These are phyloP conservation scores for Electrophaes corylata DNA, from an alignment of 2,888 invertebrate species.

Conservation along the genomic window DNA sequence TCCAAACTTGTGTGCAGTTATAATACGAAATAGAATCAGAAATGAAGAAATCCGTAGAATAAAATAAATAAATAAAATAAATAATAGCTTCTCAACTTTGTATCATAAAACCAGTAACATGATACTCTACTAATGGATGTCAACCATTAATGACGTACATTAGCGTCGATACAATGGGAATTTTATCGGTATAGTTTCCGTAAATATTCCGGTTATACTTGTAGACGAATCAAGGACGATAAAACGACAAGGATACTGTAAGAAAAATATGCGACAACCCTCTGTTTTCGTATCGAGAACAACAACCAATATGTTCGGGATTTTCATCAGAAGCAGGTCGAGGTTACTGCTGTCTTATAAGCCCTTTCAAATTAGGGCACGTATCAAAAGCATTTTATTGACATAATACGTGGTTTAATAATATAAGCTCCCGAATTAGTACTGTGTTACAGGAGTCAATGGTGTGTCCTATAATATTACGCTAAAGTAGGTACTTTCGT, in stretches of 20 bases:
- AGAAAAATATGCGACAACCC: background rate
- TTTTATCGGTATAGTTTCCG: slow-evolving; percentile 18
- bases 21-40: too few relatives aligned
- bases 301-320: background rate
- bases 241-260: background rate
- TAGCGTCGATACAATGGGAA: slow-evolving; percentile 14
- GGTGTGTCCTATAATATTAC: too few relatives aligned
- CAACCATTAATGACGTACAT: slow-evolving; percentile 15
- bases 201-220: background rate
- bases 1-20: too few relatives aligned
- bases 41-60: too few relatives aligned
- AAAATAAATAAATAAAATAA: too few relatives aligned
- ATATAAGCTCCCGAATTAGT: too few relatives aligned
- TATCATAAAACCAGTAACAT: slow-evolving; percentile 12
- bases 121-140: slow-evolving; percentile 21
- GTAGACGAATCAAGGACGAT: background rate
- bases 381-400: too few relatives aligned
- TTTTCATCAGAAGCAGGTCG: background rate
- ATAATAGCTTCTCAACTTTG: background rate
- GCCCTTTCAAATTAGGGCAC: background rate
- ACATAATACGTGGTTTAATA: too few relatives aligned
- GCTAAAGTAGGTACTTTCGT: too few relatives aligned
- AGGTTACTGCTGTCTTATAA: background rate
- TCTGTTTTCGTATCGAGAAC: background rate
- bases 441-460: too few relatives aligned